Evolutionary conservation across 2,113 vertebrate species (phyloP).

Genomic region (Cynoglossus semilaevis): DNA sequence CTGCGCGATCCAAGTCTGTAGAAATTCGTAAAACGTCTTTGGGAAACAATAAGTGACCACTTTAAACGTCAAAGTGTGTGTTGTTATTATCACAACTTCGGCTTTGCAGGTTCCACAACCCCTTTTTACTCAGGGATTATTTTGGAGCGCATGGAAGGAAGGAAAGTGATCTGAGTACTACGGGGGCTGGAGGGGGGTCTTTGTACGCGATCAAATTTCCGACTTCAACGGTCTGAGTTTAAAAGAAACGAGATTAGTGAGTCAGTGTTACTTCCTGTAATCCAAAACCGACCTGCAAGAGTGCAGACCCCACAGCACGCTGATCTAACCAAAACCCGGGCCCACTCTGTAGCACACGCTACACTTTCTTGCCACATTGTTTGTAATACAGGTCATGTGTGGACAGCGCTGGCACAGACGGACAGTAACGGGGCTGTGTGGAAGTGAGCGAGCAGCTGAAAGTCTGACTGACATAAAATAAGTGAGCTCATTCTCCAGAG

Average conservation of each 20-base stretch:
- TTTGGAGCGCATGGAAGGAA: conserved; percentile 15
- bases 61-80: neutral
- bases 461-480: conserved; percentile 24
- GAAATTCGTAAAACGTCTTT: no score
- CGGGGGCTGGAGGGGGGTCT: conserved; percentile 41
- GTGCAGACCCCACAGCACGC: conserved; percentile 51
- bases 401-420: conserved; percentile 35
- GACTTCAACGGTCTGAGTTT: conserved; percentile 62
- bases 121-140: conserved; percentile 21
- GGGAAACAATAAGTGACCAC: no score
- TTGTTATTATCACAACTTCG: conserved; percentile 9
- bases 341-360: conserved; percentile 24
- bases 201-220: conserved; percentile 62
- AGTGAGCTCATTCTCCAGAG: conserved; percentile 8
- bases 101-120: conserved; percentile 8
- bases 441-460: conserved; percentile 38
- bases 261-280: conserved; percentile 69
- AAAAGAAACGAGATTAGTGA: conserved; percentile 61
- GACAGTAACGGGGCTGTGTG: conserved; percentile 31
- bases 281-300: conserved; percentile 45
- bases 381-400: conserved; percentile 34
- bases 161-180: conserved; percentile 29
- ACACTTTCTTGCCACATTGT: conserved; percentile 26
- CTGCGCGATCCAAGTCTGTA: no score
- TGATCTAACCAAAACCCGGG: conserved; percentile 19